These are phyloP conservation scores for Junonia oenone DNA, from an alignment of 2,888 invertebrate species.

Conservation along the genomic window DNA sequence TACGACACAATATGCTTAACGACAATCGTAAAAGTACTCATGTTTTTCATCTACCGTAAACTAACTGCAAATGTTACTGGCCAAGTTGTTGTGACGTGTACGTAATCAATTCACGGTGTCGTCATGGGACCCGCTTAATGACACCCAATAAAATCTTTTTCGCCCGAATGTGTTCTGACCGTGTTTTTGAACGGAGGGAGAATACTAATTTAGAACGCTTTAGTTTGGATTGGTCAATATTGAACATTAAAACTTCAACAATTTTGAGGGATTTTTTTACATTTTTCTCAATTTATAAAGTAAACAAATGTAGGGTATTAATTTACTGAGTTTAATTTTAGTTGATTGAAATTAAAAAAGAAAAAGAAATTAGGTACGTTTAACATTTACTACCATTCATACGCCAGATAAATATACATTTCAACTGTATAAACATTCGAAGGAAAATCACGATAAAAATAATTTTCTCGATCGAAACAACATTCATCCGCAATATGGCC, in stretches of 20 bases:
- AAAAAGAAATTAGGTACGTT: no score
- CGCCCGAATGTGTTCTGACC: constrained; percentile 33
- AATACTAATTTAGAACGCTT: constrained; percentile 31
- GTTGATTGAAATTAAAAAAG: no score
- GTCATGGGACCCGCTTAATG: constrained; percentile 41
- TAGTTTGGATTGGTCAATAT: constrained; percentile 6
- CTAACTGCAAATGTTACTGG: constrained; percentile 43
- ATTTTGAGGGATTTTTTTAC: no score
- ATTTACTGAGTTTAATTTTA: no score
- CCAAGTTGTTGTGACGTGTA: constrained; percentile 47
- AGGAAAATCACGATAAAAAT: not conserved
- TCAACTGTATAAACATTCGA: not conserved
- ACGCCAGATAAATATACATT: not conserved
- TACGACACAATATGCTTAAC: constrained; percentile 69
- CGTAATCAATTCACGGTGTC: constrained; percentile 48
- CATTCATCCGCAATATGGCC: not conserved
- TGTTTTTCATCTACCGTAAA: constrained; percentile 69
- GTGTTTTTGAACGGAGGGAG: constrained; percentile 31
- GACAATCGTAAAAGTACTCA: constrained; percentile 64
- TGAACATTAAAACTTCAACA: not conserved
- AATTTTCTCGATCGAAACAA: not conserved
- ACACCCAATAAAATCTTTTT: constrained; percentile 41
- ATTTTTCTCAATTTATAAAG: no score
- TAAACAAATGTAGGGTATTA: no score
- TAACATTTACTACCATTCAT: not conserved